Base-by-base conservation (phyloP, 2,888 invertebrate genomes). In the Drosophila barbarae region DNA sequence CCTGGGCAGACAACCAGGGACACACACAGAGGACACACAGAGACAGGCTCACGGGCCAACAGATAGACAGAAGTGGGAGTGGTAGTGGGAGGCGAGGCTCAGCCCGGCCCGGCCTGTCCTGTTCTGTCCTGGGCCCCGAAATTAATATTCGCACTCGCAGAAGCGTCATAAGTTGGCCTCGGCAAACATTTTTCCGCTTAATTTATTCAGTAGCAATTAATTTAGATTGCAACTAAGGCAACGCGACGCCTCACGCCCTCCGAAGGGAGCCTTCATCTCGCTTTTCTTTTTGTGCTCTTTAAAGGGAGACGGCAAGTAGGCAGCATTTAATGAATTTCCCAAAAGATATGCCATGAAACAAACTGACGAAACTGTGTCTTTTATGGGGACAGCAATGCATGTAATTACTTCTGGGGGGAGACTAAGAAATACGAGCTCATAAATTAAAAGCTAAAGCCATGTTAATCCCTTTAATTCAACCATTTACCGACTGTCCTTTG, bases 401-500 rank as follows among this genome's bases (percentile, higher is more conserved):
- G 64, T 53, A 64, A 53, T 64, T 64, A 51, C 21, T 18, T 26
- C 38, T 7, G 13, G 32, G 6, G 18, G 15, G 36, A 36, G 21
- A n/a, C 35, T 23, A 28, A 47, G 47, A 60, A 30, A 36, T 53
- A 65, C 66, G 47, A 54, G 36, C 44, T 30, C 63, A 86, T 86
- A 86, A 86, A 84, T 86, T 85, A 85, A 86, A 84, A 85, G 77
- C 82, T 82, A 84, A 86, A 79, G 76, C 74, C 75, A 76, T 73
- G 71, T 74, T 84, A 87, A 86, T 84, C 82, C 80, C 74, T 86
- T 87, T 85, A 86, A 86, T 87, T 84, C 71, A 61, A 56, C 35
- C 64, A 44, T 67, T 73, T 77, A 61, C 54, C 46, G 57, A 58
- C 32, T 52, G 39, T 32, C 32, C 46, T 47, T 47, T 21, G n/a